phyloP scores from a whole-genome alignment of 1,140 invertebrate genomes.

The Belonocnema kinseyi region DNA sequence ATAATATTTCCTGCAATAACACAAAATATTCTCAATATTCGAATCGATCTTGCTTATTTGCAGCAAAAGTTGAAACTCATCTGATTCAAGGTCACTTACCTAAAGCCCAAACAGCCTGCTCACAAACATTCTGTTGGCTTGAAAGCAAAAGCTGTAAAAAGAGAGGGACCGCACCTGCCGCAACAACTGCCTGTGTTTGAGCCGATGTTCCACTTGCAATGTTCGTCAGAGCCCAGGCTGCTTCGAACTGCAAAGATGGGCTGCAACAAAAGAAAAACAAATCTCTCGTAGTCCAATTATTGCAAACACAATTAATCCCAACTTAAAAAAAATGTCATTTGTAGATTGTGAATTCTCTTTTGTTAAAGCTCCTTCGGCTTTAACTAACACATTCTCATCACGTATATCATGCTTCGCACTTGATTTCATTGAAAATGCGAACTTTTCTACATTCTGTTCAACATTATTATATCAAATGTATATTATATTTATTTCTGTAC shows the following conservation, averaged over 20 bases:
- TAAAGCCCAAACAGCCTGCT: conserved; percentile 99
- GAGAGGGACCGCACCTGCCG: conserved; percentile 94
- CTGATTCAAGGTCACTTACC: conserved; percentile 75
- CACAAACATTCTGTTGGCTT: conserved; percentile 97
- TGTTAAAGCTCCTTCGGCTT: no score
- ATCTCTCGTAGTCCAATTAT: not conserved
- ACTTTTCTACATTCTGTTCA: no score
- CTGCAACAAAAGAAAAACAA: conserved; percentile 76
- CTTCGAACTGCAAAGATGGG: conserved; percentile 97
- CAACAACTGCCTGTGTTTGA: conserved; percentile 97
- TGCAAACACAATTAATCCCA: not conserved
- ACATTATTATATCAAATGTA: no score
- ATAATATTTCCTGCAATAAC: conserved; percentile 85
- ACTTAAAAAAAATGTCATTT: no score
- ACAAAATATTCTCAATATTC: not conserved
- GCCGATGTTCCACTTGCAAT: conserved; percentile 97
- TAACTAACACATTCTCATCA: no score
- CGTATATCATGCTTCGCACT: no score
- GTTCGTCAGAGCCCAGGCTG: conserved; percentile 99
- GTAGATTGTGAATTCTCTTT: no score
- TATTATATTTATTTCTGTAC: no score
- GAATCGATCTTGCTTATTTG: not conserved
- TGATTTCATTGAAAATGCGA: no score
- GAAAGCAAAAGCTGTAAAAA: conserved; percentile 95
- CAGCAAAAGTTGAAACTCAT: conserved; percentile 11